Evolutionary conservation across 2,888 invertebrate genomes (phyloP).

Genomic region (Macrophya annulata): DNA sequence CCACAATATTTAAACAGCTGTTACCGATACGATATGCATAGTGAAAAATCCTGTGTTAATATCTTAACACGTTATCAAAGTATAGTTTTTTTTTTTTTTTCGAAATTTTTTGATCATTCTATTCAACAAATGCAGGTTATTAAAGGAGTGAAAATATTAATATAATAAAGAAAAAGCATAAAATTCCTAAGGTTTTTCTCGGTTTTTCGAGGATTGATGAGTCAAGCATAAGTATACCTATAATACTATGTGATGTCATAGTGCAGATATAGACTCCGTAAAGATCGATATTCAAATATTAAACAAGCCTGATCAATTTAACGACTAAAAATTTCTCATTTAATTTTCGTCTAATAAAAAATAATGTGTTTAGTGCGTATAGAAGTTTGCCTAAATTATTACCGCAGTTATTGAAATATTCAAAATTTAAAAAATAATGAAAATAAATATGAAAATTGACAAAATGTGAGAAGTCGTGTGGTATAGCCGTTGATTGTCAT

Average conservation of each 20-base stretch:
- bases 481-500: neutral
- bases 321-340: neutral
- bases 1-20: neutral
- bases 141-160: neutral
- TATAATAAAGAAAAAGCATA: neutral
- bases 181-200: neutral
- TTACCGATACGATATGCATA: neutral
- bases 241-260: slow-evolving; percentile 3
- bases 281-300: neutral
- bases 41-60: neutral
- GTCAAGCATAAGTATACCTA: neutral
- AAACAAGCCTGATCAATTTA: neutral
- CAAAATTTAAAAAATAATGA: neutral
- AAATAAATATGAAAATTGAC: neutral
- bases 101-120: neutral
- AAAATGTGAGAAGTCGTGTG: too few species aligned
- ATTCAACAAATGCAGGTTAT: neutral
- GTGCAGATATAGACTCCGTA: neutral
- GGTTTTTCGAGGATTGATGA: neutral
- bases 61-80: neutral
- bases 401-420: neutral
- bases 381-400: neutral
- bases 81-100: neutral
- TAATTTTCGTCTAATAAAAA: neutral
- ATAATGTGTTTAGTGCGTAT: neutral